Evolutionary conservation across 2,113 vertebrate species (phyloP).

Genomic region (human): GRCh38 chrX:11100001-11100500

Average conservation of each 20-base stretch:
- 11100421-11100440: not conserved
- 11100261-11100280: not conserved
- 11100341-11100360: not conserved
- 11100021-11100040: no score
- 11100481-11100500: conserved; percentile 1
- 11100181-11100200: not conserved
- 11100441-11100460: not conserved
- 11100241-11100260: not conserved
- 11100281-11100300: not conserved
- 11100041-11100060: no score
- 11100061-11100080: no score
- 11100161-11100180: not conserved
- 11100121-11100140: no score
- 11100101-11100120: no score
- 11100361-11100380: conserved; percentile 3
- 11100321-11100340: not conserved
- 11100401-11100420: conserved; percentile 10
- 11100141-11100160: no score
- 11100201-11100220: not conserved
- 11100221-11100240: not conserved
- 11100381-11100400: not conserved
- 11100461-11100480: not conserved
- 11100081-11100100: no score
- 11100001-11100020: no score
- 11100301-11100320: not conserved